A percentile compares a stretch with the other conserved stretches of the same genome.
Evolutionary conservation across 2,797 vertebrate species (phyloP).

Genomic region (Martes flavigula): DNA sequence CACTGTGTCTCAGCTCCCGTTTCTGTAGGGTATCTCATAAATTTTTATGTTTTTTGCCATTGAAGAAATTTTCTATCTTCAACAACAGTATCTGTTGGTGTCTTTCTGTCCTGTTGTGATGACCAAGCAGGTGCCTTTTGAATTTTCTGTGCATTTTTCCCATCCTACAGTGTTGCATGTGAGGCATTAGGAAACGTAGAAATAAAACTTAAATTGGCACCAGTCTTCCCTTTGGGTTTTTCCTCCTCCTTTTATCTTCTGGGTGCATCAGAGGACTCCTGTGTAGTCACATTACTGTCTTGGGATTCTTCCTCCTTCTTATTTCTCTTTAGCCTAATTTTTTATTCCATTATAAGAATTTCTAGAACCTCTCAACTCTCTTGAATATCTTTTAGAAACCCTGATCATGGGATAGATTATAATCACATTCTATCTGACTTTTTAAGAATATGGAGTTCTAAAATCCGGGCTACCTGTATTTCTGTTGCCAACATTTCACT

Average conservation of each 20-base stretch:
- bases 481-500: constrained; percentile 27
- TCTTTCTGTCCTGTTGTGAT: constrained; percentile 38
- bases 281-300: constrained; percentile 8
- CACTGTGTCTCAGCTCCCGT: background rate
- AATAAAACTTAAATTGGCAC: constrained; percentile 21
- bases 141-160: constrained; percentile 18
- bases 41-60: background rate
- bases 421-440: background rate
- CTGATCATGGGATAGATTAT: constrained; percentile 18
- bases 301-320: constrained; percentile 3
- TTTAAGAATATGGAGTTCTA: background rate
- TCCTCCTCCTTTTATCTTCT: constrained; percentile 38
- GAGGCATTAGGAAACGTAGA: background rate
- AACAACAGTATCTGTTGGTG: background rate
- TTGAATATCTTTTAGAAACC: constrained; percentile 27
- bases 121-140: background rate
- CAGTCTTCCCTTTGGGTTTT: background rate
- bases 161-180: background rate
- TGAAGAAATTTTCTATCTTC: background rate
- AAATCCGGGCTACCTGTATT: background rate
- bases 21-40: background rate
- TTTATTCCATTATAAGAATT: constrained; percentile 19
- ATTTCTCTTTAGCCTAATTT: constrained; percentile 34
- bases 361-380: background rate
- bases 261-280: background rate